These are phyloP conservation scores for Cyrtodaria siliqua DNA, from an alignment of 2,888 invertebrate genomes.

Conservation along the genomic window DNA sequence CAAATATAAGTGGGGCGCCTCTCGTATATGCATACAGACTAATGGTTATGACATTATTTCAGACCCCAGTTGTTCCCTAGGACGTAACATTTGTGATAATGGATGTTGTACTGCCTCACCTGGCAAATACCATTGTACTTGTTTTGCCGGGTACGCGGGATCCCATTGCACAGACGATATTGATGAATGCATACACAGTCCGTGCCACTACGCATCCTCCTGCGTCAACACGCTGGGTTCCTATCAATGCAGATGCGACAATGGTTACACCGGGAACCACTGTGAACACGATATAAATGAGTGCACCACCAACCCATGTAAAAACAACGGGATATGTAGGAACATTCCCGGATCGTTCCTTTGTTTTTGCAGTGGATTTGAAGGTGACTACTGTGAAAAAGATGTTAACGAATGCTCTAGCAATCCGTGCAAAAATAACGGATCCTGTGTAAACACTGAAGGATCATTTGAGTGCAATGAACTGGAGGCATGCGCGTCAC, in stretches of 20 bases:
- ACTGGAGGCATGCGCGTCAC: constrained; percentile 29
- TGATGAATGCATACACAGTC: not conserved
- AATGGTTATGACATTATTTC: no score
- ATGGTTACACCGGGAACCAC: not conserved
- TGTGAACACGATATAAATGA: constrained; percentile 1
- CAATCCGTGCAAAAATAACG: not conserved
- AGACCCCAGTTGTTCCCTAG: no score
- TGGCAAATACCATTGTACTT: not conserved
- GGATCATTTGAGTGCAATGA: constrained; percentile 8
- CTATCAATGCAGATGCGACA: not conserved
- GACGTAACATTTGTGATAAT: no score
- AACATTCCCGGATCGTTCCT: not conserved
- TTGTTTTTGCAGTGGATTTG: not conserved
- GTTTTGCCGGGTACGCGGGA: not conserved
- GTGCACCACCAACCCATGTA: not conserved
- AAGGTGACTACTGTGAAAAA: not conserved
- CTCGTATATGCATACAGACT: no score
- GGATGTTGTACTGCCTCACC: not conserved
- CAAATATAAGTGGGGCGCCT: no score
- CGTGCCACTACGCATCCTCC: not conserved
- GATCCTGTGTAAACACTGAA: not conserved
- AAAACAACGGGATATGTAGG: not conserved
- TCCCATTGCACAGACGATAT: not conserved
- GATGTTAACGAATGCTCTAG: not conserved
- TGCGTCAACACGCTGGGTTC: not conserved